phyloP scores from a whole-genome alignment of 2,888 invertebrate genomes.

The Sinhomidia bicolor region DNA sequence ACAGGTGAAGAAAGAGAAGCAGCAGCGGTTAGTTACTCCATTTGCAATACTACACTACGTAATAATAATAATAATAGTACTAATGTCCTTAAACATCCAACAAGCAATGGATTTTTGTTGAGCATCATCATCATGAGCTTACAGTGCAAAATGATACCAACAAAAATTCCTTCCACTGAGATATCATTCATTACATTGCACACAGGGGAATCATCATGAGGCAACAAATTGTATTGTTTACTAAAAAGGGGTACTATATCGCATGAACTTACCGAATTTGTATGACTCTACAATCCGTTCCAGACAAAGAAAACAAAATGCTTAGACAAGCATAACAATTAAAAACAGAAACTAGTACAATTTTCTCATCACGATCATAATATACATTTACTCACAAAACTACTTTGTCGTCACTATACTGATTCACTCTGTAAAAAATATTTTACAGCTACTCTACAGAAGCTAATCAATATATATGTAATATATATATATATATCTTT shows the following conservation, averaged over 20 bases:
- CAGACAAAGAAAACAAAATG: constrained; percentile 37
- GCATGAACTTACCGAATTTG: constrained; percentile 47
- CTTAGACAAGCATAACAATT: constrained; percentile 37
- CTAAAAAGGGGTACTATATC: background rate
- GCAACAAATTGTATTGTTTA: background rate
- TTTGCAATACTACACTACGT: background rate
- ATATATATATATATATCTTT: too few relatives aligned
- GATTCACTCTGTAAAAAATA: background rate
- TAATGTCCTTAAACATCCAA: background rate
- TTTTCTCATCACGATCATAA: constrained; percentile 33
- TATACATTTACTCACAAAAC: background rate
- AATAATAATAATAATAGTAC: too few relatives aligned
- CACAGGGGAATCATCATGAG: background rate
- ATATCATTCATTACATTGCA: background rate
- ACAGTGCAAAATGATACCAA: background rate
- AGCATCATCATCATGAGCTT: background rate
- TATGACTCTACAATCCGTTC: constrained; percentile 36
- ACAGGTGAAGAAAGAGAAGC: constrained; percentile 32
- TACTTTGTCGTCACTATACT: constrained; percentile 28
- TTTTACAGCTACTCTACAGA: too few relatives aligned
- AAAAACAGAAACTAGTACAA: constrained; percentile 1
- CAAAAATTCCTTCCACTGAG: background rate
- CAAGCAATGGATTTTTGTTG: background rate
- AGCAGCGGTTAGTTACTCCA: background rate
- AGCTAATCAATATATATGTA: too few relatives aligned